A percentile compares a stretch with the other conserved stretches of the same genome.
These are phyloP conservation scores for Panthera uncia DNA, from an alignment of 2,113 vertebrate species.

Conservation along the genomic window DNA sequence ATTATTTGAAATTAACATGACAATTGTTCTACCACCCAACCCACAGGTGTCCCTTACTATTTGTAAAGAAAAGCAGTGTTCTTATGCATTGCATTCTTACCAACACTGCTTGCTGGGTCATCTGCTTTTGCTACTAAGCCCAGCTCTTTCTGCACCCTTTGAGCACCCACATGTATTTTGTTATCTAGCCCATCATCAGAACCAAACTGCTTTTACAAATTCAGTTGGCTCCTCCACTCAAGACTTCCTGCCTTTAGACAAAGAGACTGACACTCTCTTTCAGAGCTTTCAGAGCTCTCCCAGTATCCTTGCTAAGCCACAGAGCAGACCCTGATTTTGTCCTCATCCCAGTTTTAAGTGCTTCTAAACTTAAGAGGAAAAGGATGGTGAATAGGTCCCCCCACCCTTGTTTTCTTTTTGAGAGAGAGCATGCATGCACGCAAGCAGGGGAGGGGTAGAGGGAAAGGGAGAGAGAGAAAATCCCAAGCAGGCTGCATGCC, in stretches of 20 bases:
- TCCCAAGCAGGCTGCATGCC: too few relatives aligned
- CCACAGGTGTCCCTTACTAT: background rate
- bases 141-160: background rate
- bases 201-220: background rate
- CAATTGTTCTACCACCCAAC: background rate
- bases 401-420: too few relatives aligned
- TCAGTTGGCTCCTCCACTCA: background rate
- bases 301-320: background rate
- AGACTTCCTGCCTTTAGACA: background rate
- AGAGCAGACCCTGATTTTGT: background rate
- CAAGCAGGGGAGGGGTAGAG: too few relatives aligned
- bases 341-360: background rate
- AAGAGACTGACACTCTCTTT: background rate
- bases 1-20: background rate
- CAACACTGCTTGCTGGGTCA: background rate
- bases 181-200: background rate
- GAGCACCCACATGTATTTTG: background rate
- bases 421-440: too few relatives aligned
- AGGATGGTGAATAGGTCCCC: background rate
- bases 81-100: background rate
- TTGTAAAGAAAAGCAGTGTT: background rate
- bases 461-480: too few relatives aligned
- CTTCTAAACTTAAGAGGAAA: background rate
- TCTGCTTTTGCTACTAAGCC: background rate
- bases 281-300: background rate